Evolutionary conservation across 2,888 invertebrate genomes (phyloP).

Genomic region (Drosophila antonietae): DNA sequence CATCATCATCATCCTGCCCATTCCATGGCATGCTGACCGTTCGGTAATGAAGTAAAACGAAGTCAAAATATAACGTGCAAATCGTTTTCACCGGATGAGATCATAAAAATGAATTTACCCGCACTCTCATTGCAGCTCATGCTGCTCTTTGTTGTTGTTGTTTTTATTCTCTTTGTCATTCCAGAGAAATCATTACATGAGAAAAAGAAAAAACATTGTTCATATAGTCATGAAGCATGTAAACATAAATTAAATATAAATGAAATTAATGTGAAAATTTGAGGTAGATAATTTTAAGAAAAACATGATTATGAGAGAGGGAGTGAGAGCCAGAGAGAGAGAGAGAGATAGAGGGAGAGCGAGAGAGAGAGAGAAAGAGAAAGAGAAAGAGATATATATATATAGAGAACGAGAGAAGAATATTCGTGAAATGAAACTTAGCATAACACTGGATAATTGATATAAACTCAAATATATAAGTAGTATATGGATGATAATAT

Average conservation of each 20-base stretch:
- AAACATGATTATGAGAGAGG: no score
- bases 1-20: not conserved
- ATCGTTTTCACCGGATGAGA: conserved; percentile 28
- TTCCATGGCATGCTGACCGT: conserved; percentile 10
- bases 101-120: conserved; percentile 20
- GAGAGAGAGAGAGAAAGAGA: no score
- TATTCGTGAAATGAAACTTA: no score
- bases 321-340: no score
- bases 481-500: not conserved
- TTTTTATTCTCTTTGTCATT: conserved; percentile 26
- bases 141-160: not conserved
- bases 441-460: no score
- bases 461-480: no score
- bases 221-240: not conserved
- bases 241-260: not conserved
- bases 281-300: no score
- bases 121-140: not conserved
- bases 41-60: conserved; percentile 45
- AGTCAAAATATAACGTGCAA: conserved; percentile 54
- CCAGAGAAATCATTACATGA: conserved; percentile 30
- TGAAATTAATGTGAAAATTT: not conserved
- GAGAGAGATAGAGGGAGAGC: no score
- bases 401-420: no score
- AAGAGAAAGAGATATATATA: no score
- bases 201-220: not conserved